Evolutionary conservation across 2,888 invertebrate species (phyloP).

Genomic region (Sesia apiformis): DNA sequence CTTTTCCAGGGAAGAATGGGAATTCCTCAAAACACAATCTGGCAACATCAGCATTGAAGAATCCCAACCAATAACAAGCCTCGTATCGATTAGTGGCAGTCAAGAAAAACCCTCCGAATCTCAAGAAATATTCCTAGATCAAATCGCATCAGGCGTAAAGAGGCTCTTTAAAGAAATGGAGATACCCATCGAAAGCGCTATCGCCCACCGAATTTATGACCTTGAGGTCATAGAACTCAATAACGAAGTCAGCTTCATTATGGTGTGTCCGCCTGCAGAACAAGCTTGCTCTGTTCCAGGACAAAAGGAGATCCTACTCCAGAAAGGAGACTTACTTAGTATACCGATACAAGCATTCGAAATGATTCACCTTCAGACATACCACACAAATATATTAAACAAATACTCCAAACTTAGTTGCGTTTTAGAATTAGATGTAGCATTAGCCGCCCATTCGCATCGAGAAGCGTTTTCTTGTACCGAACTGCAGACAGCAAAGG

Average conservation of each 20-base stretch:
- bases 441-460: conserved; percentile 93
- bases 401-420: conserved; percentile 95
- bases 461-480: conserved; percentile 95
- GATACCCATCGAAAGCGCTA: conserved; percentile 79
- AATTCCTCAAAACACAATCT: conserved; percentile 82
- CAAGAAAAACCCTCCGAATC: conserved; percentile 79
- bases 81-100: conserved; percentile 35
- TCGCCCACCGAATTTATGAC: conserved; percentile 89
- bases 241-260: conserved; percentile 91
- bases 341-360: conserved; percentile 95
- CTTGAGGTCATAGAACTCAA: conserved; percentile 95
- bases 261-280: conserved; percentile 94
- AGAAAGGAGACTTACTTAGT: conserved; percentile 89
- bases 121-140: conserved; percentile 86
- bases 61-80: conserved; percentile 39
- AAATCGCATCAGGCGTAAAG: conserved; percentile 82
- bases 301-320: conserved; percentile 87
- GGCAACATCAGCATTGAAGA: conserved; percentile 42
- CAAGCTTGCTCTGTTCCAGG: conserved; percentile 93
- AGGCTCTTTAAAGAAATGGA: conserved; percentile 88
- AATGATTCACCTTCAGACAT: conserved; percentile 96
- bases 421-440: conserved; percentile 92
- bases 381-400: conserved; percentile 91
- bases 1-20: conserved; percentile 93
- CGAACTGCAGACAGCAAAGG: conserved; percentile 90